Conservation (phyloP, 2,113 vertebrate species). For the Poecile atricapillus region DNA sequence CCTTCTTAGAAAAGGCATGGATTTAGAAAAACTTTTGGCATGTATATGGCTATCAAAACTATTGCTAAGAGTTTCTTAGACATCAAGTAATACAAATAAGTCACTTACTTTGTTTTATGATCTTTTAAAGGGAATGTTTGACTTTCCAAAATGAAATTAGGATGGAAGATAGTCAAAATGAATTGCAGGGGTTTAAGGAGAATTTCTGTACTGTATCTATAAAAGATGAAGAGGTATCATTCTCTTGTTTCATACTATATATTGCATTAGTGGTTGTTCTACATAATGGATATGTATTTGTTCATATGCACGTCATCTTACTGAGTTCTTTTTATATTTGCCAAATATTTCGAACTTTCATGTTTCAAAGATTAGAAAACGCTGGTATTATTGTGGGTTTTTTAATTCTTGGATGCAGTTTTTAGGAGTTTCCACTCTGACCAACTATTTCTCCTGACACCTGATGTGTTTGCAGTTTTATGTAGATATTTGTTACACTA, state of each 20-base stretch:
- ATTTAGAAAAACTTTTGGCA: not conserved
- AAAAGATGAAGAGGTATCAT: slow-evolving; percentile 57
- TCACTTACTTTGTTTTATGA: slow-evolving; percentile 11
- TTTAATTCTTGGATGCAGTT: not conserved
- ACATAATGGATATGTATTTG: not conserved
- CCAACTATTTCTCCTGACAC: not conserved
- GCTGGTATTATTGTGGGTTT: not conserved
- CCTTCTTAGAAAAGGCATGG: not conserved
- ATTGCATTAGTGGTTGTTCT: not conserved
- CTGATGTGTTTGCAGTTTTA: not conserved
- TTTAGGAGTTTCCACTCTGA: not conserved
- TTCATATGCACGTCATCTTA: not conserved
- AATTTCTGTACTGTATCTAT: slow-evolving; percentile 30
- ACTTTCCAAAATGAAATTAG: slow-evolving; percentile 46
- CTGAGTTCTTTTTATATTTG: not conserved
- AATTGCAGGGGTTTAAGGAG: slow-evolving; percentile 41
- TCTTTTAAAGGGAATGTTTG: slow-evolving; percentile 64
- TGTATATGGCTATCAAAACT: not conserved
- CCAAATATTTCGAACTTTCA: not conserved
- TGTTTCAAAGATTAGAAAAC: not conserved
- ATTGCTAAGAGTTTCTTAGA: not conserved
- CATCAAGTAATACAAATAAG: not conserved
- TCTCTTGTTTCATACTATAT: not conserved
- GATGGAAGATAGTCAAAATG: not conserved
- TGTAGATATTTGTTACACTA: not conserved